Evolutionary conservation across 2,888 invertebrate species (phyloP), one percentile per base, ranked within the genome.

Genomic region (Monochamus alternatus): DNA sequence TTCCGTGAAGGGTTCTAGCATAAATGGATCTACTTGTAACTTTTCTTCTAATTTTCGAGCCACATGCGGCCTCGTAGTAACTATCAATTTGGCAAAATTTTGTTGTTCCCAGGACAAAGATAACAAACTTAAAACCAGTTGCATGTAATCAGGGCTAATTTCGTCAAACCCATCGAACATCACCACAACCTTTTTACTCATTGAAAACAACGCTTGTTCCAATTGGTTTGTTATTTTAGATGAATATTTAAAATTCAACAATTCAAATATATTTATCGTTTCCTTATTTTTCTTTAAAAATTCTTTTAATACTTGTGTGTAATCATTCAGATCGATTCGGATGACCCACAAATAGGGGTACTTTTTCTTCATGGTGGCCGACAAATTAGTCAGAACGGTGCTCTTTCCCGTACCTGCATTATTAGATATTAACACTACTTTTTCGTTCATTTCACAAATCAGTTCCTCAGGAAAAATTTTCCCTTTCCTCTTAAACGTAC

Each of bases 371-470:
- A 65, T n/a, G 8, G 22, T 9, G 43, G 22, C 30, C 4, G 58
- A 47, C n/a, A 72, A 44, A 30, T 58, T 64, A 14, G 58, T 65
- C 12, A 72, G 59, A 10, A 72, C 65, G 7, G 58, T 72, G 12
- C 55, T 72, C 60, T 72, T 73, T n/a, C 73, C 73, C 73, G 66
- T 73, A 9, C 73, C 73, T 10, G 73, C 65, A 8, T n/a, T 22
- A 58, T 30, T 65, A 64, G 64, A 55, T 43, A 72, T 72, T 32
- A 58, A 22, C 14, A 72, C 30, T 5, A 65, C 43, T 58, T 65
- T 72, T 44, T 65, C 65, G 12, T 58, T n/a, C 10, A 72, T 58
- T 12, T 38, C n/a, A 8, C 55, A 64, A 7, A 72, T 38, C 12
- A 58, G 3, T 12, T 31, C 58, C n/a, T 72, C 72, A 12, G 5